Percentiles rank a stretch among this genome's conserved stretches.
phyloP scores from a whole-genome alignment of 2,113 vertebrate genomes.

The Penelope pileata region DNA sequence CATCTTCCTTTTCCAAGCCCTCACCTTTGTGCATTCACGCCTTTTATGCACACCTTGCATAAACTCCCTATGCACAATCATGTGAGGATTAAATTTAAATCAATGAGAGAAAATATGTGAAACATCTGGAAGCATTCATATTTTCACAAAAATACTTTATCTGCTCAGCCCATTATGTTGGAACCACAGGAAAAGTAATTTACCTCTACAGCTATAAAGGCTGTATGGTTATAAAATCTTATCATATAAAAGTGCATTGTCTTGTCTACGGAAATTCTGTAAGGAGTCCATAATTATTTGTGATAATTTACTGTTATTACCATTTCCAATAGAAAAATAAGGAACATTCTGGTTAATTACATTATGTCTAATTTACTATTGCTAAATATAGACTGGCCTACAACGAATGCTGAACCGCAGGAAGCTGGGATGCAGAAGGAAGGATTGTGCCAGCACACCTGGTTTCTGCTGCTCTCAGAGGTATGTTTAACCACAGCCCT shows the following conservation, averaged over 20 bases:
- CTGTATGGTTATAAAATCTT: background rate
- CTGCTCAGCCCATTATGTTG: background rate
- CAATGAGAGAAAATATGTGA: background rate
- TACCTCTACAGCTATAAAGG: conserved; percentile 24
- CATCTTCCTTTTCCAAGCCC: background rate
- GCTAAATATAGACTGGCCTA: background rate
- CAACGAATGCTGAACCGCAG: background rate
- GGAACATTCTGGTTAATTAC: conserved; percentile 44
- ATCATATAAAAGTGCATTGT: conserved; percentile 18
- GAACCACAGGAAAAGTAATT: conserved; percentile 15
- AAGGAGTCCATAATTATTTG: conserved; percentile 61
- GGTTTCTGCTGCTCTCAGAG: background rate
- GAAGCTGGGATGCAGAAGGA: background rate
- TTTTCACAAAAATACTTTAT: background rate
- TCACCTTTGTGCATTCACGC: background rate
- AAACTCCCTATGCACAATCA: background rate
- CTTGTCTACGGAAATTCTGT: conserved; percentile 33
- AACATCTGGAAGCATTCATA: conserved; percentile 9
- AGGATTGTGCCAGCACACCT: background rate
- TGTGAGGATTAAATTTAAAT: background rate
- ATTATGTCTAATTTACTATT: background rate
- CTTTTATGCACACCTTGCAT: background rate
- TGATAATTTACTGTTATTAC: conserved; percentile 26
- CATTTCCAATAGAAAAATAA: conserved; percentile 4
- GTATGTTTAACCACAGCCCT: background rate